Percentiles rank a stretch among this genome's conserved stretches.
phyloP scores from a whole-genome alignment of 2,113 vertebrate genomes.

The Oncorhynchus masou region DNA sequence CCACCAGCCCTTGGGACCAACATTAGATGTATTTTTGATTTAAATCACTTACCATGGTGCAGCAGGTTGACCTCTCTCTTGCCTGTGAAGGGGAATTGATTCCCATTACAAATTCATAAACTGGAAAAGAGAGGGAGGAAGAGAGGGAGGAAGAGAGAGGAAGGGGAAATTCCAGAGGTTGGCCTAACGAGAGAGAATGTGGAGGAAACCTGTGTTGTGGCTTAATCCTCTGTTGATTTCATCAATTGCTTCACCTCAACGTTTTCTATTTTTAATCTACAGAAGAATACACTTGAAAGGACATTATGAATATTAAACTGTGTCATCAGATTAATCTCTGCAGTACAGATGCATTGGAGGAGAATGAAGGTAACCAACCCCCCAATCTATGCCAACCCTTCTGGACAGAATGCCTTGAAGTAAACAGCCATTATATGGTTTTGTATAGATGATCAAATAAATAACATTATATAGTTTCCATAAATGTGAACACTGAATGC shows the following conservation, averaged over 20 bases:
- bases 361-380: background rate
- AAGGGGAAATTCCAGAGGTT: background rate
- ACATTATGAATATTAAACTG: background rate
- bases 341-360: too few relatives aligned
- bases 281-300: background rate
- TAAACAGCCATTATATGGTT: background rate
- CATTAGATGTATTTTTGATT: constrained; percentile 36
- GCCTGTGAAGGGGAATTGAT: constrained; percentile 39
- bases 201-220: constrained; percentile 1
- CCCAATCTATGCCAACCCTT: background rate
- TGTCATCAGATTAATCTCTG: too few relatives aligned
- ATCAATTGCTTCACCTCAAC: background rate
- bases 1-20: background rate
- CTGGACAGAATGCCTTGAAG: background rate
- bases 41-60: constrained; percentile 15
- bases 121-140: background rate
- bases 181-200: background rate
- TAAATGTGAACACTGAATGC: too few relatives aligned
- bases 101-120: constrained; percentile 29
- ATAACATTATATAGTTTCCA: too few relatives aligned
- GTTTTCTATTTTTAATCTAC: background rate
- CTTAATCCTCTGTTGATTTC: background rate
- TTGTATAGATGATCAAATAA: background rate
- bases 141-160: background rate
- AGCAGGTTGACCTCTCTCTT: constrained; percentile 23